Conservation (phyloP, 1,140 invertebrate genomes). For the Drosophila busckii region DNA sequence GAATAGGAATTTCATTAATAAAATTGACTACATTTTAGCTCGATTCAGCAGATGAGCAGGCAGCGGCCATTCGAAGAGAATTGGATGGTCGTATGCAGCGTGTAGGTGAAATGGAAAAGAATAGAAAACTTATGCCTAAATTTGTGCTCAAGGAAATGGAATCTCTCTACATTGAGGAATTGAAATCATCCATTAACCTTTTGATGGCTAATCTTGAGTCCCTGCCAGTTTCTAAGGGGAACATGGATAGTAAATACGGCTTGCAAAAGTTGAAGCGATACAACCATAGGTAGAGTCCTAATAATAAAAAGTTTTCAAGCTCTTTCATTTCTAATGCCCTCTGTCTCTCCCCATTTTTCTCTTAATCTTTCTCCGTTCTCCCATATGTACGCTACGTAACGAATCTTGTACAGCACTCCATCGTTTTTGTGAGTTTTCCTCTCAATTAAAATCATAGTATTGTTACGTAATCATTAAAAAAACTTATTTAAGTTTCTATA, state of each 20-base stretch:
- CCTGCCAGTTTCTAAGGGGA: slow-evolving; percentile 97
- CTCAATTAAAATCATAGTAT: background rate
- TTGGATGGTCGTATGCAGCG: slow-evolving; percentile 97
- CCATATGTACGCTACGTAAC: too few relatives aligned
- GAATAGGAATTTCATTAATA: background rate
- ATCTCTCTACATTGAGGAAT: slow-evolving; percentile 98
- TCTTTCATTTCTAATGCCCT: background rate
- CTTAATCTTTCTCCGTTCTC: background rate
- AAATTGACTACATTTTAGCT: slow-evolving; percentile 83
- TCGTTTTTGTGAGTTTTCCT: slow-evolving; percentile 73
- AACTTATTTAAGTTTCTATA: background rate
- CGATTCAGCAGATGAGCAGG: slow-evolving; percentile 99
- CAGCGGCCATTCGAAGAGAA: slow-evolving; percentile 98
- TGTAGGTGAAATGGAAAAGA: slow-evolving; percentile 98
- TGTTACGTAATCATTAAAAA: too few relatives aligned
- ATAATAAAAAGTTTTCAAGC: background rate
- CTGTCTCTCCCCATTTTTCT: background rate
- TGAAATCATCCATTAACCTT: slow-evolving; percentile 97
- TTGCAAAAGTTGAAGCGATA: slow-evolving; percentile 96
- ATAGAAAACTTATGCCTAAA: slow-evolving; percentile 98
- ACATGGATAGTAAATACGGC: slow-evolving; percentile 98
- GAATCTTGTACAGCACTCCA: slow-evolving; percentile 56
- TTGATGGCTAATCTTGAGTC: slow-evolving; percentile 99
- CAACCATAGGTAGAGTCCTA: slow-evolving; percentile 90
- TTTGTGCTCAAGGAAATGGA: slow-evolving; percentile 99